Percentiles rank a stretch among this genome's conserved stretches.
These are phyloP conservation scores for Hemiprocne comata DNA, from an alignment of 2,113 vertebrate species.

Conservation along the genomic window DNA sequence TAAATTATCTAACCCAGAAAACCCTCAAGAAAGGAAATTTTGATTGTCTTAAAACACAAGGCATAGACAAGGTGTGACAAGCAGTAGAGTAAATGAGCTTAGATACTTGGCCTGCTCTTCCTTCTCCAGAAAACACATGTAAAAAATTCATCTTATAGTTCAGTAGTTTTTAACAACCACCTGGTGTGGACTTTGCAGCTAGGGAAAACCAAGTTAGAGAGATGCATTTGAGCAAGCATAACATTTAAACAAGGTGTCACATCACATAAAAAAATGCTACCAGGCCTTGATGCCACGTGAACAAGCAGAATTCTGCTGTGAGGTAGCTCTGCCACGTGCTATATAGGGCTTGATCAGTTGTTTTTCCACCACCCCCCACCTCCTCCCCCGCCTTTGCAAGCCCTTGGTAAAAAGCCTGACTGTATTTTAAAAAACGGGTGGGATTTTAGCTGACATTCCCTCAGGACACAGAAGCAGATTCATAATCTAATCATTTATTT, in stretches of 20 bases:
- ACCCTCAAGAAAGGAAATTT: neutral
- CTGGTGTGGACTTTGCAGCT: neutral
- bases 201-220: neutral
- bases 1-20: neutral
- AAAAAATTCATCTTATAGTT: neutral
- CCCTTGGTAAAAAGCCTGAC: neutral
- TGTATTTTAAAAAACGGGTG: neutral
- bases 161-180: neutral
- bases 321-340: neutral
- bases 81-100: neutral
- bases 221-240: neutral
- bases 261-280: neutral
- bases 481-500: conserved; percentile 11
- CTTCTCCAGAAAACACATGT: neutral
- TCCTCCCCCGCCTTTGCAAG: neutral
- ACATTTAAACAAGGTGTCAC: neutral
- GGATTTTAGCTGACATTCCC: neutral
- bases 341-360: neutral
- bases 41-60: neutral
- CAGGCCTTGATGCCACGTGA: neutral
- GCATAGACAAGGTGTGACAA: neutral
- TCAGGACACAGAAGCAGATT: neutral
- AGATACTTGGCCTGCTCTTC: neutral
- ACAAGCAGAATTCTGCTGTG: neutral
- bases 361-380: neutral